Base-by-base conservation (phyloP, 92 coral and sea anemone species). In the Bergia sp. region DNA sequence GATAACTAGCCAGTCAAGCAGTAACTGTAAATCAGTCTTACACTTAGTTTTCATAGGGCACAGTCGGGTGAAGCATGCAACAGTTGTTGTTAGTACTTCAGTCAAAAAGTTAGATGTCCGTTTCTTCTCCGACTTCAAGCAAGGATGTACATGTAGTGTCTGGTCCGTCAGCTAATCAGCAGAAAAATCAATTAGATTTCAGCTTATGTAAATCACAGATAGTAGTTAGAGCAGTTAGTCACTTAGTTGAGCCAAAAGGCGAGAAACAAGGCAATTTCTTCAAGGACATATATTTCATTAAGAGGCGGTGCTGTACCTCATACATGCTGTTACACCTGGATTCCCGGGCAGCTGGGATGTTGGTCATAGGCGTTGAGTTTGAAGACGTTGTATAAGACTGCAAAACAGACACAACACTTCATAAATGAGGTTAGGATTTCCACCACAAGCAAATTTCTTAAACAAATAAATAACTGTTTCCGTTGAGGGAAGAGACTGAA, bases 311-410 rank as follows among this genome's bases (percentile, higher is more conserved):
- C 20, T 38, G 43, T 89, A 92, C 94, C 94, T 92, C 94, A 82
- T 73, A 92, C 45, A 89, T 71, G 42, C 92, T 92, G 88, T 86
- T 85, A 79, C 92, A 89, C 47, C 94, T 91, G 37, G 94, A 85
- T 37, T 89, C 90, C 40, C 92, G 87, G 6, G 18, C 78, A n/a
- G 82, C 85, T 41, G 86, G 29, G 20, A 76, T 21, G 40, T 21
- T 82, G 55, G 86, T 65, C 74, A 41, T 82, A 8, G 76, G 9
- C 18, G 86, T 16, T 37, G n/a, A 23, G 20, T 12, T 61, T 61
- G 37, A n/a, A 18, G 74, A 16, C 53, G 76, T 64, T 18, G 76
- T 82, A 39, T 69, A 40, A 4, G 50, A 44, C 74, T 82, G 18
- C 69, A 65, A 61, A 82, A 36, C 23, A 80, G 37, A 49, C 82